Evolutionary conservation across 2,113 vertebrate genomes (phyloP).

Genomic region (Hystrix brachyura): DNA sequence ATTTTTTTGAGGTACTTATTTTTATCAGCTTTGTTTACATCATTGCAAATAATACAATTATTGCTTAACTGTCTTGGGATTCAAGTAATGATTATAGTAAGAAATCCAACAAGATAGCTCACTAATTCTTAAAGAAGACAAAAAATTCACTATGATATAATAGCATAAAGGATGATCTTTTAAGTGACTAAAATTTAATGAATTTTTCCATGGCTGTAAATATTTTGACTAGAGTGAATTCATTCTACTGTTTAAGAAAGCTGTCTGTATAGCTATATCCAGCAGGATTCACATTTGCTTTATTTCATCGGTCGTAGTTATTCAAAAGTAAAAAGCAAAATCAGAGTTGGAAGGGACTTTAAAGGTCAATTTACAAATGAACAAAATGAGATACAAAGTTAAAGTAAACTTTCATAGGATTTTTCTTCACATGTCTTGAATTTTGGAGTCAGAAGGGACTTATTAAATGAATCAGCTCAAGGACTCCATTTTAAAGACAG

Average conservation of each 20-base stretch:
- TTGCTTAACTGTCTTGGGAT: background rate
- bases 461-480: background rate
- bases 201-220: slow-evolving; percentile 40
- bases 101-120: background rate
- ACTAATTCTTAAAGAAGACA: background rate
- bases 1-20: background rate
- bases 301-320: background rate
- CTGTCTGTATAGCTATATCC: background rate
- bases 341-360: background rate
- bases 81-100: slow-evolving; percentile 13
- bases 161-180: background rate
- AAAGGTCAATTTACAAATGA: background rate
- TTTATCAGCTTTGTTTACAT: background rate
- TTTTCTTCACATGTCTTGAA: background rate
- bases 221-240: background rate
- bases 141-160: background rate
- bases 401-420: background rate
- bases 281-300: background rate
- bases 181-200: background rate
- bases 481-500: slow-evolving; percentile 12
- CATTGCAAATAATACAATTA: slow-evolving; percentile 14
- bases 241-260: background rate
- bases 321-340: slow-evolving; percentile 1
- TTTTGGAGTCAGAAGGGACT: background rate
- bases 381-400: background rate